Evolutionary conservation across 2,888 invertebrate genomes (phyloP).

Genomic region (Zelleria hepariella): DNA sequence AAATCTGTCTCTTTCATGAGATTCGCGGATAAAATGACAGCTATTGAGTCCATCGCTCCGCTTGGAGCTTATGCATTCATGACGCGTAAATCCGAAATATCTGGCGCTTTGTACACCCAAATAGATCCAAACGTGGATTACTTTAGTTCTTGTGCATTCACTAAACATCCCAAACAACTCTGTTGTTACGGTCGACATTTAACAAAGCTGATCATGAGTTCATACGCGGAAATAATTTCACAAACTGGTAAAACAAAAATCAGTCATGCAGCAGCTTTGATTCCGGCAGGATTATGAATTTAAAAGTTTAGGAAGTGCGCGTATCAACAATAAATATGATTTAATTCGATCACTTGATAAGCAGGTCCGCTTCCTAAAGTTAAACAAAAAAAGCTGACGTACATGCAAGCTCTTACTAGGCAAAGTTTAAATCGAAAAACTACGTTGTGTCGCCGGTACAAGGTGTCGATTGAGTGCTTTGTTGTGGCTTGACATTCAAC

Average conservation of each 20-base stretch:
- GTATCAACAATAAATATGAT: constrained; percentile 38
- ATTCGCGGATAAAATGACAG: not conserved
- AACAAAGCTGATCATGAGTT: constrained; percentile 29
- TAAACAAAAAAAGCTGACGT: not conserved
- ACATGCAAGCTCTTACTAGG: not conserved
- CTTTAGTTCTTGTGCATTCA: not conserved
- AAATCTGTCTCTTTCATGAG: not conserved
- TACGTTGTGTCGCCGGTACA: not conserved
- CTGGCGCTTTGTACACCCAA: not conserved
- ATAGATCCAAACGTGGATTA: not conserved
- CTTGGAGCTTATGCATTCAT: not conserved
- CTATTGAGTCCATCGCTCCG: not conserved
- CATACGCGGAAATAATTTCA: constrained; percentile 50
- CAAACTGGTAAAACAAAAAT: constrained; percentile 22
- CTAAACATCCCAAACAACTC: not conserved
- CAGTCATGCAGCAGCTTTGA: constrained; percentile 36
- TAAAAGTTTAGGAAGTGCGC: constrained; percentile 61
- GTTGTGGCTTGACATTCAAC: constrained; percentile 16
- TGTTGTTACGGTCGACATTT: not conserved
- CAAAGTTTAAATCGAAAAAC: not conserved
- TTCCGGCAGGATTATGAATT: constrained; percentile 58
- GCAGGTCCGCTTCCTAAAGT: constrained; percentile 58
- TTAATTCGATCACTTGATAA: constrained; percentile 42
- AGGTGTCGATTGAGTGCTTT: constrained; percentile 31
- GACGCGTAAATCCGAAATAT: not conserved